Evolutionary conservation across 2,888 invertebrate species (phyloP), one percentile per base, ranked within the genome.

Genomic region (Sesia bembeciformis): DNA sequence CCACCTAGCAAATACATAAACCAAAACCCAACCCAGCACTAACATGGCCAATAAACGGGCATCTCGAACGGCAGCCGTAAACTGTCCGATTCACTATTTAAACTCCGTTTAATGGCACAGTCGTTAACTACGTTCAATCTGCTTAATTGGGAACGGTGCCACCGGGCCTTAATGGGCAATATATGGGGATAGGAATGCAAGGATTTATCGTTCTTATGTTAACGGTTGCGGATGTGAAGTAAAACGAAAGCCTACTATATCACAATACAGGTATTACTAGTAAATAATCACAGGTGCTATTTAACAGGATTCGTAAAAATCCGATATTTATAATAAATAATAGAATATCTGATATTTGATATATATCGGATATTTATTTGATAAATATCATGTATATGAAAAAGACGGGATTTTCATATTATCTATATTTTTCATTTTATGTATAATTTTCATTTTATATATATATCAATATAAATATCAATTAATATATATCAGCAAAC

Each of bases 101-200:
- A 83, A 77, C 76, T 74, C 64, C 75, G 78, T 79, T 83, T 83
- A 83, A 81, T 76, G 74, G 70, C 62, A 64, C 63, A 62, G 76
- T 76, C 81, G 79, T 78, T 79, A 81, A 84, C 82, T 78, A 73
- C 63, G 73, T 77, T 80, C 84, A 85, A 85, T 85, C 84, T 84
- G 85, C 82, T 85, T 85, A 85, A 85, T 85, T 85, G 84, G 78
- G 80, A 84, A 81, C 75, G 77, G 83, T 78, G 74, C 71, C 70
- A 72, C 72, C 72, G 70, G 74, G 67, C 70, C 72, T 81, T 81
- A 78, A 78, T 69, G 67, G 70, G 61, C 64, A 63, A 68, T 73
- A 70, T 70, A 72, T 74, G 71, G 70, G 66, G 52, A 42, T 42
- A 58, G 59, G 52, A 57, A 57, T 54, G 54, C 52, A 52, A 54